Conservation (phyloP, 2,113 vertebrate species). For the Natator depressus region DNA sequence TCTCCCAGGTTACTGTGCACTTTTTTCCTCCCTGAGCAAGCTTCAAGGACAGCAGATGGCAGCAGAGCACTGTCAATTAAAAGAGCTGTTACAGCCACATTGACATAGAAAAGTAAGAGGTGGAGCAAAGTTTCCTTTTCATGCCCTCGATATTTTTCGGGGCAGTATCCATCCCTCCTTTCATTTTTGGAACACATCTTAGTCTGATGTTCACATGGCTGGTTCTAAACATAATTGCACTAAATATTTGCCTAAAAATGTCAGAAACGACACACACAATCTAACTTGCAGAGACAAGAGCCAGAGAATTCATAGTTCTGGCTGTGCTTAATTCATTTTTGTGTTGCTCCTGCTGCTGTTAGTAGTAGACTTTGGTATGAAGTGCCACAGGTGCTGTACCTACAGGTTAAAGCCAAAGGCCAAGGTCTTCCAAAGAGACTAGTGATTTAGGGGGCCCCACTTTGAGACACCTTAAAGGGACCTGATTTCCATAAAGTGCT, state of each 20-base stretch:
- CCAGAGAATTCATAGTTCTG: not conserved
- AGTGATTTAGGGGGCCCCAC: not conserved
- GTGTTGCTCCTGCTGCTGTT: not conserved
- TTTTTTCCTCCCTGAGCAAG: not conserved
- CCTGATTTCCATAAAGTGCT: not conserved
- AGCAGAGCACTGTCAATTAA: constrained; percentile 86
- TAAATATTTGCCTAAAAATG: not conserved
- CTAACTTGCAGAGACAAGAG: not conserved
- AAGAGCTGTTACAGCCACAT: not conserved
- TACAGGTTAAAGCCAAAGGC: not conserved
- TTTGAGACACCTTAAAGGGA: not conserved
- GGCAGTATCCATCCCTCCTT: not conserved
- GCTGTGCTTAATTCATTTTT: not conserved
- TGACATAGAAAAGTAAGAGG: not conserved
- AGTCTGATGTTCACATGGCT: not conserved
- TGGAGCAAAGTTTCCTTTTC: not conserved
- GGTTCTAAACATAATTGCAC: constrained; percentile 7
- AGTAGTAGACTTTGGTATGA: not conserved
- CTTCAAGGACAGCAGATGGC: constrained; percentile 86
- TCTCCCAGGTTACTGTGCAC: not conserved
- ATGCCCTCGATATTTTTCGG: not conserved
- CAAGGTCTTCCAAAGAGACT: not conserved
- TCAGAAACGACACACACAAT: not conserved
- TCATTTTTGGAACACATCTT: not conserved
- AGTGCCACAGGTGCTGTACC: not conserved